Evolutionary conservation across 2,113 vertebrate genomes (phyloP).

Genomic region (Malurus melanocephalus): DNA sequence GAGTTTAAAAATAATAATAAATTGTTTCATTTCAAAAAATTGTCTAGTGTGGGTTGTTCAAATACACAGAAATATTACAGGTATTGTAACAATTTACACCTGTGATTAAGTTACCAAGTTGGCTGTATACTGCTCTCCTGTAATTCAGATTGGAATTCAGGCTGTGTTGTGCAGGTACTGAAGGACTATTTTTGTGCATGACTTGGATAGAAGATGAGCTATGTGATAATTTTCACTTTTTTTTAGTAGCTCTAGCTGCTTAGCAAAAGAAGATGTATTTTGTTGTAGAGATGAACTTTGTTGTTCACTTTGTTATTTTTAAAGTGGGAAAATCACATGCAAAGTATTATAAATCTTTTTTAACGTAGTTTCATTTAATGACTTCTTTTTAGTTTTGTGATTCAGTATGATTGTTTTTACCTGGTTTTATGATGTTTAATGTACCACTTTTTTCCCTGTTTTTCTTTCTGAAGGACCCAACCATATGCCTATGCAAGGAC

Average conservation of each 20-base stretch:
- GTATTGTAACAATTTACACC: not conserved
- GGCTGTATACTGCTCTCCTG: not conserved
- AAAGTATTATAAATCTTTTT: not conserved
- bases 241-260: not conserved
- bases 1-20: not conserved
- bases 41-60: not conserved
- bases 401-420: not conserved
- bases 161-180: not conserved
- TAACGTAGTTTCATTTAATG: not conserved
- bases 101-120: not conserved
- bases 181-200: not conserved
- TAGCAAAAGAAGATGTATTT: not conserved
- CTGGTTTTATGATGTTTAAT: not conserved
- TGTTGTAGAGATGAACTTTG: not conserved
- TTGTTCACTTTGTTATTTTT: not conserved
- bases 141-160: not conserved
- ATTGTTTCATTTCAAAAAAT: not conserved
- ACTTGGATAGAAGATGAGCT: not conserved
- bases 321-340: not conserved
- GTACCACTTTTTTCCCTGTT: not conserved
- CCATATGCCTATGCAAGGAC: constrained; percentile 97
- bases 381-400: not conserved
- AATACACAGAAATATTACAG: not conserved
- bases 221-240: not conserved
- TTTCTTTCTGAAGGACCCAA: constrained; percentile 85